Evolutionary conservation across 2,888 invertebrate species (phyloP).

Genomic region (Ellobium chinense): DNA sequence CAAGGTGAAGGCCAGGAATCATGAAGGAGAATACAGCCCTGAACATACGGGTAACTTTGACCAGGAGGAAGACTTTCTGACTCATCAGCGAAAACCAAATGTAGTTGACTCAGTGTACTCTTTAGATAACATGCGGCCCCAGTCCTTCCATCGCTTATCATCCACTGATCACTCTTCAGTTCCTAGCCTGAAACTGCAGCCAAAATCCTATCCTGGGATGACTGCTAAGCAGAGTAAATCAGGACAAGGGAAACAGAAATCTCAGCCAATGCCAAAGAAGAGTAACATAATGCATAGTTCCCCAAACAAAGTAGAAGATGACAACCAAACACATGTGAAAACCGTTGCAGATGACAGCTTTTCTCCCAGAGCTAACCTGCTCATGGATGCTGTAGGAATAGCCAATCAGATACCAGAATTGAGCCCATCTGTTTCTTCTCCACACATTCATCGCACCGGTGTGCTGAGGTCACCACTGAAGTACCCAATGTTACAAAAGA

Average conservation of each 20-base stretch:
- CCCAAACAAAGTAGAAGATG: neutral
- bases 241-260: neutral
- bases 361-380: neutral
- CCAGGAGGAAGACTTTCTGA: neutral
- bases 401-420: slow-evolving; percentile 27
- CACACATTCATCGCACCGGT: slow-evolving; percentile 1
- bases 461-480: slow-evolving; percentile 37
- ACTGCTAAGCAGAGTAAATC: neutral
- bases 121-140: neutral
- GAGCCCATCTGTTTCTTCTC: slow-evolving; percentile 33
- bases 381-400: neutral
- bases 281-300: neutral
- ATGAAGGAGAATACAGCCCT: slow-evolving; percentile 46
- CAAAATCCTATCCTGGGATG: neutral
- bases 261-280: neutral
- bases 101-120: neutral
- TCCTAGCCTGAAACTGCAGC: slow-evolving; percentile 9
- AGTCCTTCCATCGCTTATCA: neutral
- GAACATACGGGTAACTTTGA: slow-evolving; percentile 25
- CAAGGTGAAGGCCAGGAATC: slow-evolving; percentile 43
- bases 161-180: neutral
- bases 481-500: neutral
- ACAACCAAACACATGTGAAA: slow-evolving; percentile 21
- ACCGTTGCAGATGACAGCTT: neutral
- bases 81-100: neutral